Evolutionary conservation across 2,888 invertebrate genomes (phyloP).

Genomic region (Amorpha juglandis): DNA sequence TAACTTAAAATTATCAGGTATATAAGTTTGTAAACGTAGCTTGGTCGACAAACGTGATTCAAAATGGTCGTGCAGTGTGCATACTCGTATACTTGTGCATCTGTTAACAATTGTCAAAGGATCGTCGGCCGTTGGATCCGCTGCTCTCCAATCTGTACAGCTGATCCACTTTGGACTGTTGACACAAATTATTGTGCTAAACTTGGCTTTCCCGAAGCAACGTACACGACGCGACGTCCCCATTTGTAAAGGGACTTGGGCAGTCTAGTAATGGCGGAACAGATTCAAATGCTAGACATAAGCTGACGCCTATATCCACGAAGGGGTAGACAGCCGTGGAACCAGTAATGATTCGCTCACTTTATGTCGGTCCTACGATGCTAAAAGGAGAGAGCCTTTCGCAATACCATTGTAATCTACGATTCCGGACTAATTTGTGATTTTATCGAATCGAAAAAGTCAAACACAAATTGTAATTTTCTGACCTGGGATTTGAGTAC

Average conservation of each 20-base stretch:
- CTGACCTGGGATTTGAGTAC: no score
- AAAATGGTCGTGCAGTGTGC: neutral
- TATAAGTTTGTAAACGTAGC: neutral
- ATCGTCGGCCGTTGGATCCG: constrained; percentile 1
- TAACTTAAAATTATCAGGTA: neutral
- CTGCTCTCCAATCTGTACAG: constrained; percentile 30
- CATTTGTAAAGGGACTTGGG: neutral
- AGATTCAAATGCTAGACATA: neutral
- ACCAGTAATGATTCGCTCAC: no score
- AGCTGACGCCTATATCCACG: no score
- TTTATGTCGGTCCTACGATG: no score
- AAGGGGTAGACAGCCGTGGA: no score
- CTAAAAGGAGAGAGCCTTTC: no score
- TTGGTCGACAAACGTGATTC: neutral
- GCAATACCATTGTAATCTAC: no score
- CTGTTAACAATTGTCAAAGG: constrained; percentile 17
- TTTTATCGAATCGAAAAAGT: no score
- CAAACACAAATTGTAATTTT: no score
- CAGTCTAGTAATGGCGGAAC: neutral
- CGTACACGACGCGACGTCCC: neutral
- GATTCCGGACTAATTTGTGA: no score
- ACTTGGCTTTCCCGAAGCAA: constrained; percentile 29
- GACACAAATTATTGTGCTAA: constrained; percentile 33
- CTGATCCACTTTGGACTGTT: constrained; percentile 47
- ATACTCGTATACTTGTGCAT: neutral